Conservation (phyloP, 2,888 invertebrate genomes). For the Meliscaeva auricollis region DNA sequence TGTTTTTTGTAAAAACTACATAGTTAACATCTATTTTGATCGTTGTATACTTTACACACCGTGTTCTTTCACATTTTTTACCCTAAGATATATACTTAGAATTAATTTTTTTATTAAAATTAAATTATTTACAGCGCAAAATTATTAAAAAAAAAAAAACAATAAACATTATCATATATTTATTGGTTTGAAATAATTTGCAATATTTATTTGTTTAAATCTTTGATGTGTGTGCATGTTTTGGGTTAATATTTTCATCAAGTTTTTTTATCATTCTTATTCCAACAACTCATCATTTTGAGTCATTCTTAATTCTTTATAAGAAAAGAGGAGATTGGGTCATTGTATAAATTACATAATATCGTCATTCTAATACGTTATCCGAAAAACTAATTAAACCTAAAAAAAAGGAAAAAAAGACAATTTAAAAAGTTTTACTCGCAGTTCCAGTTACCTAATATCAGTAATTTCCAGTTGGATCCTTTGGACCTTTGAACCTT, state of each 20-base stretch:
- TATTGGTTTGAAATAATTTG: constrained; percentile 46
- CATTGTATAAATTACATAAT: not conserved
- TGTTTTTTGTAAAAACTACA: constrained; percentile 36
- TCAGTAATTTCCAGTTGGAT: constrained; percentile 2
- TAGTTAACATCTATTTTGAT: constrained; percentile 69
- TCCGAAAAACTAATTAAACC: not conserved
- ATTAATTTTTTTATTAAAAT: constrained; percentile 56
- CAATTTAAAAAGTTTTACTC: not conserved
- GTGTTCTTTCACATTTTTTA: constrained; percentile 62
- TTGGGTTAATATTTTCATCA: constrained; percentile 14
- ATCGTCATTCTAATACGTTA: constrained; percentile 35
- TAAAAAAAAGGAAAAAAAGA: not conserved
- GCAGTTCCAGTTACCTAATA: constrained; percentile 13
- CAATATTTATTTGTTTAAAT: constrained; percentile 37
- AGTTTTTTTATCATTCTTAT: constrained; percentile 5
- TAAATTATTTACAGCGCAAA: constrained; percentile 39
- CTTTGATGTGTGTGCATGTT: constrained; percentile 36
- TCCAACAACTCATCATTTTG: not conserved
- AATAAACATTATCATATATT: constrained; percentile 43
- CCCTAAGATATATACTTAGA: constrained; percentile 39
- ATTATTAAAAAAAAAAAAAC: constrained; percentile 18
- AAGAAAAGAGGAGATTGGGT: constrained; percentile 9
- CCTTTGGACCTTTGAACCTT: too few species aligned
- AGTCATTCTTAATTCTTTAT: constrained; percentile 35
- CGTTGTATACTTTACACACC: constrained; percentile 68